Evolutionary conservation across 2,888 invertebrate genomes (phyloP).

Genomic region (Apodemia zela): DNA sequence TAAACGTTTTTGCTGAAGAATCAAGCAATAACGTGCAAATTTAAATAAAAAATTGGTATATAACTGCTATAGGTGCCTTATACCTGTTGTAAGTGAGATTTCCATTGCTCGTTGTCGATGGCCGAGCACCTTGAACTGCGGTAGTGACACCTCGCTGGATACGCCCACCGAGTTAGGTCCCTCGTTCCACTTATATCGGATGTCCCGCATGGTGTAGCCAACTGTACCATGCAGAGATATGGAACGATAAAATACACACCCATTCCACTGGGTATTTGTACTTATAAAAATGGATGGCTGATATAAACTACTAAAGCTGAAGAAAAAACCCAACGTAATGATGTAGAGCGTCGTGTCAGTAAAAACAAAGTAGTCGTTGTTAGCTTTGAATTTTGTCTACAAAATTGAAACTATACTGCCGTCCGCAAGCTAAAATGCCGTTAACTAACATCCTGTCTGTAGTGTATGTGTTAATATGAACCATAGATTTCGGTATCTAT

Average conservation of each 20-base stretch:
- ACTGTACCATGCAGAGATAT: slow-evolving; percentile 85
- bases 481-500: too few species aligned
- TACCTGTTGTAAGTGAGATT: slow-evolving; percentile 90
- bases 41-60: slow-evolving; percentile 19
- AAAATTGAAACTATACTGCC: too few species aligned
- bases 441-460: too few species aligned
- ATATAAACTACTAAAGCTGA: slow-evolving; percentile 18
- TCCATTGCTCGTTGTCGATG: slow-evolving; percentile 97
- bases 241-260: slow-evolving; percentile 74
- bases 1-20: slow-evolving; percentile 13
- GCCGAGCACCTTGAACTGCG: slow-evolving; percentile 98
- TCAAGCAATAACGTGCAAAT: slow-evolving; percentile 44
- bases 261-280: slow-evolving; percentile 74
- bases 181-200: slow-evolving; percentile 98
- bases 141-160: slow-evolving; percentile 96
- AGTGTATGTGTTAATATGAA: too few species aligned
- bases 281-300: slow-evolving; percentile 43
- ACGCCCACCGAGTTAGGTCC: slow-evolving; percentile 97
- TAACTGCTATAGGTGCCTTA: slow-evolving; percentile 67
- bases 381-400: slow-evolving; percentile 42
- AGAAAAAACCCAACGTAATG: too few species aligned
- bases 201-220: slow-evolving; percentile 99
- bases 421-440: too few species aligned
- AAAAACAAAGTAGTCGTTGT: slow-evolving; percentile 40
- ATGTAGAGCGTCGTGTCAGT: slow-evolving; percentile 31